Evolutionary conservation across 2,888 invertebrate species (phyloP), one percentile per base, ranked within the genome.

Genomic region (Drosophila formosana): DNA sequence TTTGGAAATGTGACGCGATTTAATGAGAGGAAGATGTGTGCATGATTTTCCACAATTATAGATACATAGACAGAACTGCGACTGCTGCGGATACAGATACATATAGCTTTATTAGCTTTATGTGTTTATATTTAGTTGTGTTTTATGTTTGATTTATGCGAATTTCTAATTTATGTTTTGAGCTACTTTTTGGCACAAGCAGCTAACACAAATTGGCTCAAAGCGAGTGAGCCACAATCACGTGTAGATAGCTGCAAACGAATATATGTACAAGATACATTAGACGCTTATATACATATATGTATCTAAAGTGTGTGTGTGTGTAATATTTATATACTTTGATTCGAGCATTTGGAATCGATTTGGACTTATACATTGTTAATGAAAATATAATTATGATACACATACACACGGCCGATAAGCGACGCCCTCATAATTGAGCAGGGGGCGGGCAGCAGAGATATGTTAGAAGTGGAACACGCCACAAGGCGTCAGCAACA

Each of bases 311-410:
- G 6, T 28, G 28, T 32, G 32, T 32, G 18, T 30, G 9, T 46
- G 32, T 30, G 13, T 65, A 49, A 32, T 51, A 62, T 58, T 60
- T 30, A 53, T 13, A 18, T 37, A 52, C 7, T 26, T 41, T 34
- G 23, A 28, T 37, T 13, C 34, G 26, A 37, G 23, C 34, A 50
- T 58, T 43, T 56, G 13, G 49, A 61, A 72, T 81, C 78, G 78
- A 77, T 77, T 88, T 80, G 71, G 75, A 80, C 78, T 85, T 74
- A n/a, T 75, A 78, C 72, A 81, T 80, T 87, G 85, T 82, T 86
- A 88, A 88, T 87, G 88, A 86, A 87, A 85, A 71, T 88, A 79
- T 88, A 82, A 86, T 86, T 87, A 84, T 87, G 76, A 52, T 52
- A 47, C 39, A 32, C 18, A 34, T 4, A 51, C 32, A 49, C 51